Percentiles rank a stretch among this genome's conserved stretches.
phyloP scores from a whole-genome alignment of 30 jellyfish, hydroid and myxozoan species.

The Aurelia aurita complex sp. Pacific region DNA sequence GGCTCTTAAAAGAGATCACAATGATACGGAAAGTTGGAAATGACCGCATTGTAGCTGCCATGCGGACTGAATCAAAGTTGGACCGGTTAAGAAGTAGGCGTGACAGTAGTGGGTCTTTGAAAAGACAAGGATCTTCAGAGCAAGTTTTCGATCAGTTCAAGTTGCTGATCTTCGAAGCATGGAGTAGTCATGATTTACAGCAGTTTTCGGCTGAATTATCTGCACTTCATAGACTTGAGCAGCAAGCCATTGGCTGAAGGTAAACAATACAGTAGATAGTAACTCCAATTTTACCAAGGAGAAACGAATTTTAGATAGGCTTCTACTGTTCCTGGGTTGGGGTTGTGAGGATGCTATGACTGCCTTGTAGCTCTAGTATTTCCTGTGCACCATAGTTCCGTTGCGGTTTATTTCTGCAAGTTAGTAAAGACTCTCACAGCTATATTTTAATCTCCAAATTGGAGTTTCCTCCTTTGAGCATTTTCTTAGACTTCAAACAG shows the following conservation, averaged over 20 bases:
- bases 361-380: too few species aligned
- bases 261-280: too few species aligned
- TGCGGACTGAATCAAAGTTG: conserved; percentile 40
- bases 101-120: conserved; percentile 5
- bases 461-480: too few species aligned
- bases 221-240: conserved; percentile 33
- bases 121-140: conserved; percentile 3
- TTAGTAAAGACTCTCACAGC: too few species aligned
- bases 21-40: conserved; percentile 12
- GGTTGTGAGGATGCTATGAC: too few species aligned
- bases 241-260: neutral
- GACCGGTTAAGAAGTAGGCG: conserved; percentile 17
- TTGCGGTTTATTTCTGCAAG: too few species aligned
- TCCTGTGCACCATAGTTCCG: too few species aligned
- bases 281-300: too few species aligned
- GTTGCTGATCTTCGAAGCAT: conserved; percentile 29
- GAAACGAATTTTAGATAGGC: too few species aligned
- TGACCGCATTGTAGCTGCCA: conserved; percentile 35
- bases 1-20: conserved; percentile 24
- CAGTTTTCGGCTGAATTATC: conserved; percentile 10
- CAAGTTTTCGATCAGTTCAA: conserved; percentile 30
- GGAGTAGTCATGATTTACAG: conserved; percentile 25
- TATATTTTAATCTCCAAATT: too few species aligned
- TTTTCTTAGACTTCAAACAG: too few species aligned
- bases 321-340: too few species aligned